Evolutionary conservation across 2,113 vertebrate genomes (phyloP).

Genomic region (Seriola quinqueradiata): DNA sequence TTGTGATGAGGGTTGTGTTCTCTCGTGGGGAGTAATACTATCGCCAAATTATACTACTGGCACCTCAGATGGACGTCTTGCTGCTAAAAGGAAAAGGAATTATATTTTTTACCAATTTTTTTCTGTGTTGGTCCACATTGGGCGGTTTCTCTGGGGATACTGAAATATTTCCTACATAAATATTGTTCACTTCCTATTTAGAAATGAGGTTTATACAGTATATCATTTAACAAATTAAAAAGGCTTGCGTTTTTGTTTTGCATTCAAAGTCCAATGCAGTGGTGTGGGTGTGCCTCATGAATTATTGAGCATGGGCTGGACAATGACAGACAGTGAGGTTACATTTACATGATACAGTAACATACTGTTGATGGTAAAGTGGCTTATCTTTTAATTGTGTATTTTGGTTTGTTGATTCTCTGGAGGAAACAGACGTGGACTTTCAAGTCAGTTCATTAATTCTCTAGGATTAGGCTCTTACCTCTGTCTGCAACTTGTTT

Average conservation of each 20-base stretch:
- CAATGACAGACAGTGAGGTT: slow-evolving; percentile 6
- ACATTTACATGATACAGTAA: background rate
- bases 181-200: background rate
- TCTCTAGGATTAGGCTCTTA: slow-evolving; percentile 32
- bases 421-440: background rate
- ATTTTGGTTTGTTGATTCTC: slow-evolving; percentile 27
- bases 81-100: background rate
- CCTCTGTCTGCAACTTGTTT: slow-evolving; percentile 3
- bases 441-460: slow-evolving; percentile 41
- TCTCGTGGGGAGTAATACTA: background rate
- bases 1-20: background rate
- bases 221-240: background rate
- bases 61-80: background rate
- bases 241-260: background rate
- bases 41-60: background rate
- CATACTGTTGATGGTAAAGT: slow-evolving; percentile 7
- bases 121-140: background rate
- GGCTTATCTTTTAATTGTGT: slow-evolving; percentile 16
- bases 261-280: slow-evolving; percentile 8
- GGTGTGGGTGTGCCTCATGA: slow-evolving; percentile 25
- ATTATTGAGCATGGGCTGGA: slow-evolving; percentile 14
- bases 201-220: background rate
- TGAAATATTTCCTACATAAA: slow-evolving; percentile 8
- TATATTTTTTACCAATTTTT: background rate
- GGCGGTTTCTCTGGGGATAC: background rate